phyloP scores from a whole-genome alignment of 2,113 vertebrate species.

The Megaleporinus macrocephalus region DNA sequence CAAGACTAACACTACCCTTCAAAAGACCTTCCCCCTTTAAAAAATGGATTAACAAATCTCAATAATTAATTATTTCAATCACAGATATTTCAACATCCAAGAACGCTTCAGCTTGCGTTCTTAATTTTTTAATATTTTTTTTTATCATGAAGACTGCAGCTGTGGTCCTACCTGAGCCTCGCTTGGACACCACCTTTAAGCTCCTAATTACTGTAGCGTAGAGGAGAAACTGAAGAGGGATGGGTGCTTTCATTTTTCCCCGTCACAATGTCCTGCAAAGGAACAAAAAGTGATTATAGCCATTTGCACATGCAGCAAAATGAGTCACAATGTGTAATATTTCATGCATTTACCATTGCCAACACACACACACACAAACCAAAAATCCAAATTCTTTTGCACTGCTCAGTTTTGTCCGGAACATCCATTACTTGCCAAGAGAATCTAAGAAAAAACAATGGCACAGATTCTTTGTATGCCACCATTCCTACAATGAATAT shows the following conservation, averaged over 20 bases:
- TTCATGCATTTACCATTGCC: not conserved
- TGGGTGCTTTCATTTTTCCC: constrained; percentile 92
- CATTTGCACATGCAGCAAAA: constrained; percentile 11
- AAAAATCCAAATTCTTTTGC: constrained; percentile 29
- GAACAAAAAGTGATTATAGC: constrained; percentile 10
- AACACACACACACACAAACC: too few relatives aligned
- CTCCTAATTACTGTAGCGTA: constrained; percentile 89
- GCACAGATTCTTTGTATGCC: constrained; percentile 28
- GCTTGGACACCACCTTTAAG: constrained; percentile 96
- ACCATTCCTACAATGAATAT: constrained; percentile 20
- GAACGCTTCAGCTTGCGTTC: not conserved
- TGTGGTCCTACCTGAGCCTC: constrained; percentile 88
- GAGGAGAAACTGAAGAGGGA: constrained; percentile 92
- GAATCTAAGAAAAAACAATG: not conserved
- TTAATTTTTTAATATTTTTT: not conserved
- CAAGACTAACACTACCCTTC: not conserved
- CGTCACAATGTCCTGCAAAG: constrained; percentile 75
- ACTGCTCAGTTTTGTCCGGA: constrained; percentile 48
- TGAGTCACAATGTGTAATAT: constrained; percentile 6
- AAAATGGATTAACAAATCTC: too few relatives aligned
- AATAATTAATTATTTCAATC: too few relatives aligned
- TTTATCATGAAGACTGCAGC: not conserved
- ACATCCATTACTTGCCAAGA: constrained; percentile 41
- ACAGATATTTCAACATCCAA: too few relatives aligned
- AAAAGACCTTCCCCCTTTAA: not conserved